These are phyloP conservation scores for Pomatorhinus ruficollis DNA, from an alignment of 2,113 vertebrate genomes.

Conservation along the genomic window DNA sequence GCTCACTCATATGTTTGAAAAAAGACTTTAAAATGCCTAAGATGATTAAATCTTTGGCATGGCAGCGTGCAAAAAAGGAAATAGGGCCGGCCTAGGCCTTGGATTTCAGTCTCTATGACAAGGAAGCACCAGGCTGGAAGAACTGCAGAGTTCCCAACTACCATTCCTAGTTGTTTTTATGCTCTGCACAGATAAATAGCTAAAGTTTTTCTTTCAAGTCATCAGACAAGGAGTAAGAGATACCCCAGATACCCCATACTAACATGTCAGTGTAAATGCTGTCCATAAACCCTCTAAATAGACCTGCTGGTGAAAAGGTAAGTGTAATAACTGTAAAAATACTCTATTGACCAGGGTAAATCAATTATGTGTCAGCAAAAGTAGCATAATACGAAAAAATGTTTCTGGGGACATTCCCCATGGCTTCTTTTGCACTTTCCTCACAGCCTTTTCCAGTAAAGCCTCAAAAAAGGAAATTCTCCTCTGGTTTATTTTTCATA, in stretches of 20 bases:
- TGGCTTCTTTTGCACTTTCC: not conserved
- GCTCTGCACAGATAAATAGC: not conserved
- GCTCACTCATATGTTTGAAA: not conserved
- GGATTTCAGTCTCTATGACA: not conserved
- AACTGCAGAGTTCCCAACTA: rapidly evolving
- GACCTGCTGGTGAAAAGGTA: not conserved
- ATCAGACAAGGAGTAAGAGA: not conserved
- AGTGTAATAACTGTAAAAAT: not conserved
- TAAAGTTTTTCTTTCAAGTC: not conserved
- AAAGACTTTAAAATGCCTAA: not conserved
- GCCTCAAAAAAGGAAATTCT: not conserved
- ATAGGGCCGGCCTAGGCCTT: not conserved
- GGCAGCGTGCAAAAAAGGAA: not conserved
- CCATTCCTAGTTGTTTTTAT: not conserved
- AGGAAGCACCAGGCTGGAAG: not conserved
- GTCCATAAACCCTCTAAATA: not conserved
- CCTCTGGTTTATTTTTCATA: not conserved
- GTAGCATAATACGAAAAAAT: not conserved
- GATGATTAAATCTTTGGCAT: not conserved
- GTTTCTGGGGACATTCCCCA: not conserved
- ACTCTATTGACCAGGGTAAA: not conserved
- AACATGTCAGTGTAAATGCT: not conserved
- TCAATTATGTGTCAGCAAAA: not conserved
- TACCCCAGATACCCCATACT: rapidly evolving
- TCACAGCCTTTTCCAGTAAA: not conserved